A percentile compares a stretch with the other conserved stretches of the same genome.
phyloP scores from a whole-genome alignment of 2,888 invertebrate species.

The Xylophagus ater region DNA sequence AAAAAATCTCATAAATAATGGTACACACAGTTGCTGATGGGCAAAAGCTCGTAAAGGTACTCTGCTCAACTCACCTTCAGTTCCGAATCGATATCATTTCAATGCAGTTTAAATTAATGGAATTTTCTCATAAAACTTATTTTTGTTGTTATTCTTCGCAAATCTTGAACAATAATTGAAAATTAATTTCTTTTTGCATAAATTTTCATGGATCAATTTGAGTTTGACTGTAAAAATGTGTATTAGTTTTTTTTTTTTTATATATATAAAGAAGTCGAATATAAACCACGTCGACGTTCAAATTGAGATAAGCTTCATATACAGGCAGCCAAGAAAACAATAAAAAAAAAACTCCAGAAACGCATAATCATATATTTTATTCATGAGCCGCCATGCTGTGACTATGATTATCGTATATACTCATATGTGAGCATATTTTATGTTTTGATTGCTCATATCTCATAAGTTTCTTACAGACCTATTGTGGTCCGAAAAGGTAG shows the following conservation, averaged over 20 bases:
- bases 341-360: too few species aligned
- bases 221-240: too few species aligned
- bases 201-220: too few species aligned
- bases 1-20: slow-evolving; percentile 5
- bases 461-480: slow-evolving; percentile 13
- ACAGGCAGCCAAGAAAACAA: too few species aligned
- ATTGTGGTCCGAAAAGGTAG: too few species aligned
- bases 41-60: not conserved
- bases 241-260: too few species aligned
- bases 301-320: too few species aligned
- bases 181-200: slow-evolving; percentile 11
- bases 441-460: slow-evolving; percentile 9
- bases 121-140: too few species aligned
- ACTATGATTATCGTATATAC: slow-evolving; percentile 5
- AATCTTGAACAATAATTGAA: slow-evolving; percentile 12
- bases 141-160: too few species aligned
- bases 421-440: slow-evolving; percentile 12
- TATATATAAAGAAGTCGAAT: too few species aligned
- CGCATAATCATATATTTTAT: slow-evolving; percentile 11
- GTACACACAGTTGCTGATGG: not conserved
- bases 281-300: too few species aligned
- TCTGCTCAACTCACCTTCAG: not conserved
- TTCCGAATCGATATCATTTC: not conserved
- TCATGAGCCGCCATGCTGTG: slow-evolving; percentile 11
- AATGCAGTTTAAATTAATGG: not conserved